phyloP scores from a whole-genome alignment of 1,140 invertebrate genomes.

The Gerris buenoi region DNA sequence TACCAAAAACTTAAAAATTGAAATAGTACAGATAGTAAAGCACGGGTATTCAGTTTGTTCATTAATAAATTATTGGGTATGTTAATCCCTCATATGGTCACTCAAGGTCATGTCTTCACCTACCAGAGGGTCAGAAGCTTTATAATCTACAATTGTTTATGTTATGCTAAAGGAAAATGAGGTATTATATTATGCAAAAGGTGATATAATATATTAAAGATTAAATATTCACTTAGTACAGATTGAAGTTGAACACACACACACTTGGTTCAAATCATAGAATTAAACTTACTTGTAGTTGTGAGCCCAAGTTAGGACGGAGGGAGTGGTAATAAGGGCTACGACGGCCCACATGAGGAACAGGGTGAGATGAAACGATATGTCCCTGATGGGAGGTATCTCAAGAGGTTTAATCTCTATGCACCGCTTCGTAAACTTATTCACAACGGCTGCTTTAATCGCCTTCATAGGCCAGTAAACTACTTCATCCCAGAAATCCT shows the following conservation, averaged over 20 bases:
- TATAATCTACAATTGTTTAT: constrained; percentile 4
- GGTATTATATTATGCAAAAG: neutral
- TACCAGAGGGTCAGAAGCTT: neutral
- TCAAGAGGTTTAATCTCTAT: constrained; percentile 1
- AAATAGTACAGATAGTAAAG: no score
- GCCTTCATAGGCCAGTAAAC: constrained; percentile 14
- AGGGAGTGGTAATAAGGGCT: constrained; percentile 30
- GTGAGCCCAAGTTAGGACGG: constrained; percentile 34
- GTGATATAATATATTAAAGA: neutral
- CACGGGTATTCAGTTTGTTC: no score
- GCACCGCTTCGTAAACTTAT: constrained; percentile 4
- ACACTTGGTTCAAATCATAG: no score
- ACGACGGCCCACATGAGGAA: constrained; percentile 30
- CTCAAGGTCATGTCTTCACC: neutral
- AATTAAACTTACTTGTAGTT: constrained; percentile 33
- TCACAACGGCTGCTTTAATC: constrained; percentile 6
- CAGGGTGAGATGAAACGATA: constrained; percentile 28
- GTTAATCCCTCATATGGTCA: no score
- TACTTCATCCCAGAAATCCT: constrained; percentile 18
- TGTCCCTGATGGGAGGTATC: constrained; percentile 12
- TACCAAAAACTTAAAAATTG: no score
- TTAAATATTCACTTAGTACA: constrained; percentile 2
- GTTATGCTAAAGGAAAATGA: neutral
- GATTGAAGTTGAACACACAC: neutral
- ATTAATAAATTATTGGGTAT: no score